Evolutionary conservation across 2,888 invertebrate species (phyloP).

Genomic region (Odontothrips loti): DNA sequence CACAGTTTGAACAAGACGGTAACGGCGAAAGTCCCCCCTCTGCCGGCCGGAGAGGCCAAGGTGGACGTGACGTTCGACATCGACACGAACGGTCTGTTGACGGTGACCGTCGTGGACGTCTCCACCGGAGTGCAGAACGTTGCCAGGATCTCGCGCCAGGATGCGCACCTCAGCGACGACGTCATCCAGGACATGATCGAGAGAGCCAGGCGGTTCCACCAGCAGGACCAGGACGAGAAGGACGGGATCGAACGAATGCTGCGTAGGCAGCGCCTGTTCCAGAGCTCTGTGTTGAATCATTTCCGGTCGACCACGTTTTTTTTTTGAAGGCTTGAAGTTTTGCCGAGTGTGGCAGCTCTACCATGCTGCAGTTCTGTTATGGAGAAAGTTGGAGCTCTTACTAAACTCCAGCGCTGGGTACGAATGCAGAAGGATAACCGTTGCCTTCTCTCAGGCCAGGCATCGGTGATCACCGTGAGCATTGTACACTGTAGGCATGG

Average conservation of each 20-base stretch:
- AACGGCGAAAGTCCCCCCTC: background rate
- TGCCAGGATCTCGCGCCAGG: background rate
- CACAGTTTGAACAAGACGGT: background rate
- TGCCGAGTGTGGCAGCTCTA: too few species aligned
- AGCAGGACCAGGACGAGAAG: background rate
- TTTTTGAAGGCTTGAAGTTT: too few species aligned
- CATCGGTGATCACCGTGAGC: too few species aligned
- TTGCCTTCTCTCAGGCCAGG: too few species aligned
- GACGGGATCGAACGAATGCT: background rate
- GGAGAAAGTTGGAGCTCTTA: too few species aligned
- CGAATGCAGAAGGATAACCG: too few species aligned
- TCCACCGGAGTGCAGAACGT: background rate
- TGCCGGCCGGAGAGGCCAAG: background rate
- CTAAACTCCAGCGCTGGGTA: too few species aligned
- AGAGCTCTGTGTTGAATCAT: too few species aligned
- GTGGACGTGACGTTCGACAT: background rate
- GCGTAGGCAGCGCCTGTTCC: background rate
- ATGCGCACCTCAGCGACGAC: background rate
- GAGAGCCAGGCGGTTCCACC: background rate
- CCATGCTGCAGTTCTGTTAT: too few species aligned
- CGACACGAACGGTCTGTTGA: constrained; percentile 1
- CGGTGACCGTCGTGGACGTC: background rate
- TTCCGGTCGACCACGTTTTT: too few species aligned
- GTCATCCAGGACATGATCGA: background rate
- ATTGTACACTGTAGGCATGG: too few species aligned